Evolutionary conservation across 2,797 vertebrate species (phyloP), one percentile per base, ranked within the genome.

Genomic region (Oceanodroma leucorhoa): DNA sequence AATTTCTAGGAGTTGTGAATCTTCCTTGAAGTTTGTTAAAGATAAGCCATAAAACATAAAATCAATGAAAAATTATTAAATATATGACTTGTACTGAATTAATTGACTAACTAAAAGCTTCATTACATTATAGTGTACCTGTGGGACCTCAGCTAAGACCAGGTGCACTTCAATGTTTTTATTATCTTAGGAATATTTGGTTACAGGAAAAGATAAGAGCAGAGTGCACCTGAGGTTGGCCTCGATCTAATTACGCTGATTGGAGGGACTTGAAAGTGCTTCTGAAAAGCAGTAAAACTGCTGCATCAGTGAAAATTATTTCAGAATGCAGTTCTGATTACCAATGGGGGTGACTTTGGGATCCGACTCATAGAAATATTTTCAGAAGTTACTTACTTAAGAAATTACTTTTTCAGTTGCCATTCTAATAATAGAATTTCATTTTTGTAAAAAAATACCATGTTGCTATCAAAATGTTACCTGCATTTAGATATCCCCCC

Each of bases 201-300:
- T 60, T 79, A 36, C 32, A 80, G 66, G 29, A 58, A 87, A 65
- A 94, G 45, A 50, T 45, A 83, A 66, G 21, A 58, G 34, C 38
- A 41, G 22, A 54, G 20, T 23, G 41, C 21, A 89, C 13, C 53
- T 65, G 62, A 79, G 26, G 20, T 30, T 87, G 72, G 23, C 18
- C 53, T 71, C 1, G 0, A 16, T 70, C 34, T 64, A 67, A 70
- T 64, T 82, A n/a, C 0, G 0, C 16, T 91, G 62, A 69, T 2
- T 50, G n/a, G 11, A 72, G 29, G 67, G 23, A 66, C 21, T 4
- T 7, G 12, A 62, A 95, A 76, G 8, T 76, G n/a, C 17, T 46
- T 53, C 34, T 57, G 32, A 50, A 79, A 87, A 82, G 41, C 43
- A 80, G 30, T 32, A 90, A 83, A 94, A 80, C 2, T 45, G 20